Evolutionary conservation across 2,888 invertebrate genomes (phyloP).

Genomic region (Lycia hirtaria): DNA sequence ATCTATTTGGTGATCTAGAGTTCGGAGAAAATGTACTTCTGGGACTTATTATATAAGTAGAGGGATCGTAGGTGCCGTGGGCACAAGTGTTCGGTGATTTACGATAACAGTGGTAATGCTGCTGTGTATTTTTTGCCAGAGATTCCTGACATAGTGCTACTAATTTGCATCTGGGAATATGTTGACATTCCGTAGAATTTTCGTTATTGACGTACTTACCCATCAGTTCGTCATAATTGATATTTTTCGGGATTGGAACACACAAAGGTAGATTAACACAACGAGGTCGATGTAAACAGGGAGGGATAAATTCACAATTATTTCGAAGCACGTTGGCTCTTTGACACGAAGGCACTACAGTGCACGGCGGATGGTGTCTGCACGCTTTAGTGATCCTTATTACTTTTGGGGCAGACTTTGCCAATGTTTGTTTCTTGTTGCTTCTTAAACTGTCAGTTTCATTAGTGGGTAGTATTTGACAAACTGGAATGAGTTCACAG

Average conservation of each 20-base stretch:
- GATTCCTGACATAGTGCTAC: slow-evolving; percentile 55
- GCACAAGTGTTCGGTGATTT: slow-evolving; percentile 56
- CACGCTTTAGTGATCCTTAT: slow-evolving; percentile 77
- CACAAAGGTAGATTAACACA: slow-evolving; percentile 76
- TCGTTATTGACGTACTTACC: slow-evolving; percentile 49
- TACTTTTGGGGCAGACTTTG: slow-evolving; percentile 56
- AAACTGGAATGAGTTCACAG: slow-evolving; percentile 70
- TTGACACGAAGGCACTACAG: slow-evolving; percentile 77
- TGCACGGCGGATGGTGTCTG: slow-evolving; percentile 76
- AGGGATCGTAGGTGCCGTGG: slow-evolving; percentile 46
- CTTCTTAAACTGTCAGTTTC: slow-evolving; percentile 51
- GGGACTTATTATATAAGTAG: slow-evolving; percentile 51
- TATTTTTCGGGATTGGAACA: slow-evolving; percentile 65
- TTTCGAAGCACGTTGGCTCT: slow-evolving; percentile 68
- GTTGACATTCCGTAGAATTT: slow-evolving; percentile 49
- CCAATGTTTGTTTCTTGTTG: slow-evolving; percentile 44
- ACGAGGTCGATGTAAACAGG: slow-evolving; percentile 73
- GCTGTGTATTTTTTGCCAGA: slow-evolving; percentile 47
- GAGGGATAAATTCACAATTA: slow-evolving; percentile 72
- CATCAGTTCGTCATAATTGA: slow-evolving; percentile 58
- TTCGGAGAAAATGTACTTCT: slow-evolving; percentile 46
- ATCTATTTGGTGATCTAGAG: slow-evolving; percentile 47
- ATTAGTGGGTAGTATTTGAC: slow-evolving; percentile 66
- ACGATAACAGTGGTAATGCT: slow-evolving; percentile 49
- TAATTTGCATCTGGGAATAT: slow-evolving; percentile 55